Conservation (phyloP, 2,888 invertebrate species). For the Drosophila dives region DNA sequence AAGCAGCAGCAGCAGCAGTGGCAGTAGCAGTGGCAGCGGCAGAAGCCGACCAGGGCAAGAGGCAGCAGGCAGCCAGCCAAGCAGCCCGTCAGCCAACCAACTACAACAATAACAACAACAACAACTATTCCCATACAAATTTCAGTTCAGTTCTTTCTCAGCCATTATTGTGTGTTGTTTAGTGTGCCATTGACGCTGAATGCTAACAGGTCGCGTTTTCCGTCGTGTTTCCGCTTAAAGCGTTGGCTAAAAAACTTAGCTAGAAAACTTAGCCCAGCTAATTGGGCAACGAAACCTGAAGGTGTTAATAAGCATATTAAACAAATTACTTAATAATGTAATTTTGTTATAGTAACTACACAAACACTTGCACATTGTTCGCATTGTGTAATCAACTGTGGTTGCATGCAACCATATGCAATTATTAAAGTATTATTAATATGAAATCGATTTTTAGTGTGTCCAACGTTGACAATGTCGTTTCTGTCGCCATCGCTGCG, state of each 20-base stretch:
- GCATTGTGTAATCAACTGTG: constrained; percentile 13
- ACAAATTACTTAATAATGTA: background rate
- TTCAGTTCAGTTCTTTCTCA: constrained; percentile 54
- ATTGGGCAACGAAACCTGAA: constrained; percentile 14
- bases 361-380: background rate
- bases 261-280: constrained; percentile 20
- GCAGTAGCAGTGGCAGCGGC: background rate
- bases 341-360: background rate
- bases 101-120: background rate
- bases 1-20: constrained; percentile 19
- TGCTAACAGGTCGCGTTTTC: constrained; percentile 69
- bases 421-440: constrained; percentile 50
- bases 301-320: constrained; percentile 19
- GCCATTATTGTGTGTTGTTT: constrained; percentile 71
- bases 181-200: constrained; percentile 76
- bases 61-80: constrained; percentile 2
- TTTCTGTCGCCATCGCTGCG: constrained; percentile 81
- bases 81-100: background rate
- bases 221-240: constrained; percentile 20
- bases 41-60: constrained; percentile 4
- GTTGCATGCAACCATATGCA: constrained; percentile 57
- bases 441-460: constrained; percentile 58
- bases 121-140: constrained; percentile 45
- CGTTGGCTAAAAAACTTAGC: background rate
- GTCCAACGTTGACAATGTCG: constrained; percentile 65